Conservation (phyloP, 2,797 vertebrate species). For the Anas bernieri region DNA sequence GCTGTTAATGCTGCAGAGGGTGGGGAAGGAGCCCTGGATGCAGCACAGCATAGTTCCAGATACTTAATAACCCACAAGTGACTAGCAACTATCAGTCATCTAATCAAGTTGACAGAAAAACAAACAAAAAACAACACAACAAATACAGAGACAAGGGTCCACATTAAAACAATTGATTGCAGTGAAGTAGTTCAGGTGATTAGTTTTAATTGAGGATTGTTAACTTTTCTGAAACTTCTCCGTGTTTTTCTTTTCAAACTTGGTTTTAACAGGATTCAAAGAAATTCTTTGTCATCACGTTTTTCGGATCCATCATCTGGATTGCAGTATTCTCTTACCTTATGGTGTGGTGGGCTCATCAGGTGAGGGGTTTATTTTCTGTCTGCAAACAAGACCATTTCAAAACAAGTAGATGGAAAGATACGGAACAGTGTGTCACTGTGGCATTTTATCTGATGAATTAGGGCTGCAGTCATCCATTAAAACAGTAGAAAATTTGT, state of each 20-base stretch:
- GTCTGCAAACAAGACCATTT: not conserved
- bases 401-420: not conserved
- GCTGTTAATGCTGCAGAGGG: not conserved
- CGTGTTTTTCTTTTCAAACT: not conserved
- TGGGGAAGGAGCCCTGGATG: not conserved
- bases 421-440: not conserved
- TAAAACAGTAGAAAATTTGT: not conserved
- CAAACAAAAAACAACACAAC: too few species aligned
- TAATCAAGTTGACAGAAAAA: not conserved
- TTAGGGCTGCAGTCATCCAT: constrained; percentile 27
- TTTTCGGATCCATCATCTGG: constrained; percentile 93
- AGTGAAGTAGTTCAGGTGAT: not conserved
- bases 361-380: constrained; percentile 81
- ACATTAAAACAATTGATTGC: not conserved
- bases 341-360: constrained; percentile 99
- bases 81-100: not conserved
- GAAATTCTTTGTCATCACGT: constrained; percentile 87
- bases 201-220: not conserved
- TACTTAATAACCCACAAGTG: not conserved
- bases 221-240: not conserved
- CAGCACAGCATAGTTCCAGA: not conserved
- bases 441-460: constrained; percentile 1
- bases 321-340: constrained; percentile 94
- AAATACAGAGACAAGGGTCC: not conserved
- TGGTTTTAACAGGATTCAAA: constrained; percentile 83